Base-by-base conservation (phyloP, 2,888 invertebrate genomes). In the Diachrysia chrysitis region DNA sequence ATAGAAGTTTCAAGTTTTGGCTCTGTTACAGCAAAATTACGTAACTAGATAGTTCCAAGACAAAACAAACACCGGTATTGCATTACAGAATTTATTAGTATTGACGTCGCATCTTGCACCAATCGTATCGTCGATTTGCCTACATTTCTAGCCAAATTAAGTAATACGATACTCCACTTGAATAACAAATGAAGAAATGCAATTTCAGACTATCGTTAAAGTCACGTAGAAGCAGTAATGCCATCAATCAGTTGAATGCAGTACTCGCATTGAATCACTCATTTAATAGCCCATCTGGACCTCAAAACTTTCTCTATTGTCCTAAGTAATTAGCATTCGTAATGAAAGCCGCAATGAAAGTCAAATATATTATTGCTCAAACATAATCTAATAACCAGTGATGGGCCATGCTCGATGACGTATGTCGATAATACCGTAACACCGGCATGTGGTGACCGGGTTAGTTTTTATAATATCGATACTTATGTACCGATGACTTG, bases 271-370 rank as follows among this genome's bases (percentile, higher is more conserved):
- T 32, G 63, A 76, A 72, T 78, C 55, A 58, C 60, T 78, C 58
- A 71, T 78, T 73, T 62, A 62, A 74, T 74, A 69, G 59, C 63
- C 59, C 56, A 70, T 59, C 71, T 74, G 71, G 63, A 72, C 64
- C 66, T 46, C 56, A 69, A n/a, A 82, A 87, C 89, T 90, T 89
- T 90, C 90, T 82, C 90, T 83, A 82, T 85, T 86, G 85, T 87
- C 84, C 71, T 73, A 53, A 51, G 66, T 81, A 84, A 87, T 89
- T 85, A 85, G 69, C 73, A 77, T 83, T 78, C 63, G 73, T 78
- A 82, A 83, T 79, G 78, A 81, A 75, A 78, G 78, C 69, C 66
- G 32, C 32, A n/a, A n/a, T n/a, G 76, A 80, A 85, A 81, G 79
- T 66, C 71, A 64, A 71, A 66, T 73, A n/a, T n/a, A n/a, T n/a